These are phyloP conservation scores for Drosophila mulleri DNA, from an alignment of 2,888 invertebrate species.

Conservation along the genomic window DNA sequence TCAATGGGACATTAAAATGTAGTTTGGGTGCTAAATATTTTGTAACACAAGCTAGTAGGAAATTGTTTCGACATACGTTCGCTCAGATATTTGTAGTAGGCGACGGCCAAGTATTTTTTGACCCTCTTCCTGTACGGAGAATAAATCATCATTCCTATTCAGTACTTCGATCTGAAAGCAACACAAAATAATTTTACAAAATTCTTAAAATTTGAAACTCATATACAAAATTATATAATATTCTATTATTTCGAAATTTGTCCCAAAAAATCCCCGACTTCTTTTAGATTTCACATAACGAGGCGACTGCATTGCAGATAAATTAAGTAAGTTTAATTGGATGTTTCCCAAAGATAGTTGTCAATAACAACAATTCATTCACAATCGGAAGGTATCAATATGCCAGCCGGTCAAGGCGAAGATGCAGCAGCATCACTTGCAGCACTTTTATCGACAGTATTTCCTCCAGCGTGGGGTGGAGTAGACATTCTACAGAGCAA, in stretches of 20 bases:
- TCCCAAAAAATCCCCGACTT: neutral
- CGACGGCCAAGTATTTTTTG: neutral
- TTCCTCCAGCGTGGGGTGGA: too few relatives aligned
- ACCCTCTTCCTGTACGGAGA: neutral
- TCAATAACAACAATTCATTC: neutral
- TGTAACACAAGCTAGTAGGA: too few relatives aligned
- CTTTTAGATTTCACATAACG: neutral
- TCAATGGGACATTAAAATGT: too few relatives aligned
- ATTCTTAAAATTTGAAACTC: neutral
- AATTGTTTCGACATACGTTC: too few relatives aligned
- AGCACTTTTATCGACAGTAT: too few relatives aligned
- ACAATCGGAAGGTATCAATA: neutral
- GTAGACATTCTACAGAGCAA: neutral
- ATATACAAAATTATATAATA: neutral
- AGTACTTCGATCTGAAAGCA: neutral
- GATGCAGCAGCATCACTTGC: neutral
- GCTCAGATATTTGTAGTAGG: neutral
- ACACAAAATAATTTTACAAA: neutral
- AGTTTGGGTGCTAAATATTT: too few relatives aligned
- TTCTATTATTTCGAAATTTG: neutral
- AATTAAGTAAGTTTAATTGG: neutral
- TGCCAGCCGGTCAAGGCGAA: too few relatives aligned
- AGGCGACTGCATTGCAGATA: too few relatives aligned
- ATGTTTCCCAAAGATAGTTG: neutral
- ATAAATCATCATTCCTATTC: neutral